phyloP scores from a whole-genome alignment of 2,797 vertebrate genomes.

The Gambelia wislizenii region DNA sequence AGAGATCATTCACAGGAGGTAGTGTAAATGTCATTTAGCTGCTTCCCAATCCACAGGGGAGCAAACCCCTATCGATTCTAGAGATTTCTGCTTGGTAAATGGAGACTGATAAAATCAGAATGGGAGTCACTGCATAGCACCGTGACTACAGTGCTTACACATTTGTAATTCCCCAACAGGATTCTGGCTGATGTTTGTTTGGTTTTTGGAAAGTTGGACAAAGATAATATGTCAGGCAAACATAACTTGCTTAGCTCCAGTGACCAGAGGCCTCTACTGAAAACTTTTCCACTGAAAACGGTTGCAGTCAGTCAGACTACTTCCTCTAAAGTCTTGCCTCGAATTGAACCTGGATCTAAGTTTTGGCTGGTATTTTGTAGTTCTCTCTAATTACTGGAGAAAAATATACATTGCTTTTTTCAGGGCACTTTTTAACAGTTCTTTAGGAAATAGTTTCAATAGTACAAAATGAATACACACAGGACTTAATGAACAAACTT shows the following conservation, averaged over 20 bases:
- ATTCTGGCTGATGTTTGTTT: no score
- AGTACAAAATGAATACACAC: background rate
- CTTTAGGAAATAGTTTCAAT: background rate
- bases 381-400: background rate
- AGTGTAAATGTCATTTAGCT: no score
- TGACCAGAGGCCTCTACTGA: background rate
- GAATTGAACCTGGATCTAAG: background rate
- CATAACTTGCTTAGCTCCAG: background rate
- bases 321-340: background rate
- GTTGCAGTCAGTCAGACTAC: background rate
- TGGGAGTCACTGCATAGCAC: no score
- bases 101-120: no score
- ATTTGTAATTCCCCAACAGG: no score
- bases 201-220: background rate
- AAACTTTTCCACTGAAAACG: background rate
- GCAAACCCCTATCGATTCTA: no score
- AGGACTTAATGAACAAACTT: background rate
- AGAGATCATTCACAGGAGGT: no score
- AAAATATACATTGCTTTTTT: background rate
- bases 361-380: background rate
- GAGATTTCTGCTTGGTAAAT: no score
- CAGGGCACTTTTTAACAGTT: background rate
- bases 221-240: background rate
- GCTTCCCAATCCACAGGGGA: no score
- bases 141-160: no score